Conservation (phyloP, 1,140 invertebrate species). For the Mesaphorura yosii region DNA sequence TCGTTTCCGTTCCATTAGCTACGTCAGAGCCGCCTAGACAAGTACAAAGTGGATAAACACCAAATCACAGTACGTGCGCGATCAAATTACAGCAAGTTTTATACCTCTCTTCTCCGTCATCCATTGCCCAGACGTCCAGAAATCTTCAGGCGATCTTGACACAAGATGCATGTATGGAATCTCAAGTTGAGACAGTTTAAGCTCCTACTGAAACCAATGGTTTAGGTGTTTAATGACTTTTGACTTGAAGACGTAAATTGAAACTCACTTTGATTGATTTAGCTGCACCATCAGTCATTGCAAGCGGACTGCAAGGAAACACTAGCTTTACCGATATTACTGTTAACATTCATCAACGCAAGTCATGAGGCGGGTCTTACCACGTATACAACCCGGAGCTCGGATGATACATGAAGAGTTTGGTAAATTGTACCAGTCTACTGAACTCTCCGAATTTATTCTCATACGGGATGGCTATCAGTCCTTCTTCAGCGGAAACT, state of each 20-base stretch:
- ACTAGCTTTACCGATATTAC: too few species aligned
- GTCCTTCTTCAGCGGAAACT: conserved; percentile 47
- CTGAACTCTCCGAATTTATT: conserved; percentile 38
- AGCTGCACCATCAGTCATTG: conserved; percentile 42
- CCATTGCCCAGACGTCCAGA: conserved; percentile 55
- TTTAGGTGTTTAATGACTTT: not conserved
- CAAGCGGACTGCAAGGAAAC: conserved; percentile 51
- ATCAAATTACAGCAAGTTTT: not conserved
- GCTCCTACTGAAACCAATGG: conserved; percentile 7
- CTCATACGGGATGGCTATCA: conserved; percentile 47
- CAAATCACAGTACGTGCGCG: too few species aligned
- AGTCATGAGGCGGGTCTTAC: too few species aligned
- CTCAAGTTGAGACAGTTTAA: conserved; percentile 31
- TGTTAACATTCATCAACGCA: too few species aligned
- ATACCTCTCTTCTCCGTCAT: conserved; percentile 47
- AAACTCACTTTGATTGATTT: conserved; percentile 39
- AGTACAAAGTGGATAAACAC: not conserved
- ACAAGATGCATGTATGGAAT: conserved; percentile 38
- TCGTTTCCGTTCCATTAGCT: conserved; percentile 46
- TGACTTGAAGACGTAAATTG: not conserved
- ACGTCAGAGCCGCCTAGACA: conserved; percentile 47
- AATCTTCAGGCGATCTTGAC: conserved; percentile 39
- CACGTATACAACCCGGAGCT: conserved; percentile 46
- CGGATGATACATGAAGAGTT: conserved; percentile 44
- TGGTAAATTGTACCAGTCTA: conserved; percentile 46